Base-by-base conservation (phyloP, 2,797 vertebrate species). In the Phataginus tricuspis region DNA sequence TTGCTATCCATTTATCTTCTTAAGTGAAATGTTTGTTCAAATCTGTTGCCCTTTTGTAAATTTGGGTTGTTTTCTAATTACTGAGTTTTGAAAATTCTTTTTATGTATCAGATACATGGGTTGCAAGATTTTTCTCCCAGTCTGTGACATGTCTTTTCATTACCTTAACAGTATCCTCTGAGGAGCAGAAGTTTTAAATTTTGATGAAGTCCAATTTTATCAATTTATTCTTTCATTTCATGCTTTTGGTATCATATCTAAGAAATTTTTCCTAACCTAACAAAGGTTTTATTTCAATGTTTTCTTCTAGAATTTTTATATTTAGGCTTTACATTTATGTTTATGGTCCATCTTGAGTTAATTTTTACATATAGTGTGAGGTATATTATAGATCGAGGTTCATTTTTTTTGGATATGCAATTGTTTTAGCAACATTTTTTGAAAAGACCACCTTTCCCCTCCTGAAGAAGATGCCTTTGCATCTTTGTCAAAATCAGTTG, bases 121-220 rank as follows among this genome's bases (percentile, higher is more conserved):
- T 31, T 64, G 7, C 39, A 53, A 91, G 10, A 82, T 72, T 91
- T 75, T 90, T 82, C 78, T 87, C 55, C 7, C 14, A 74, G 31
- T 6, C 34, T 34, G 12, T 80, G 39, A 66, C 39, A 19, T 37
- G n/a, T 34, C 49, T 90, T 93, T 90, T 86, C 59, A 80, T 93
- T 69, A 74, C 31, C 31, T 83, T 91, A 86, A 91, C 23, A 77
- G 25, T 86, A 37, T 91, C 13, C 89, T 72, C 51, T 83, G 29
- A 63, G 55, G 7, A 93, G 21, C 25, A 80, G 13, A 72, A 39
- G 31, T 77, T 90, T 95, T 63, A 90, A 94, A 86, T 90, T 92
- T 94, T 68, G 37, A 91, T 45, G 16, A 94, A 83, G 53, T 79
- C n/a, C 83, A 95, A 25, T 61, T 82, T 94, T 94, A 95, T 80